Conservation (phyloP, 2,888 invertebrate genomes). For the Bombylius major region DNA sequence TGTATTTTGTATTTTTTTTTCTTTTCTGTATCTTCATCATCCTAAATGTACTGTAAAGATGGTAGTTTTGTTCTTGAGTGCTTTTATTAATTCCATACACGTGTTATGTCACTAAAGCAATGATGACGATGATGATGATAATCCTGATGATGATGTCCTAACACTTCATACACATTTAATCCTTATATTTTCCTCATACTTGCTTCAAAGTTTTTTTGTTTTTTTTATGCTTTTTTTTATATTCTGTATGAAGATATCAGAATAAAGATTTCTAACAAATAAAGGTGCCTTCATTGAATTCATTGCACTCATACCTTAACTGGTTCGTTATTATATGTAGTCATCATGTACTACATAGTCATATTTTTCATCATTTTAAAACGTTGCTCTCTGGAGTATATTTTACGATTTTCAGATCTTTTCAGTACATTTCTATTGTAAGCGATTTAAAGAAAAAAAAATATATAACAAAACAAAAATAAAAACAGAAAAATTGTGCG, state of each 20-base stretch:
- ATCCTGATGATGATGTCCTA: neutral
- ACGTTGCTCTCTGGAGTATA: slow-evolving; percentile 9
- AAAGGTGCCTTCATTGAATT: neutral
- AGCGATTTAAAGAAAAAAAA: no score
- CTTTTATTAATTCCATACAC: slow-evolving; percentile 13
- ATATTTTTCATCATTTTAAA: slow-evolving; percentile 1
- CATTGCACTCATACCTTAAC: neutral
- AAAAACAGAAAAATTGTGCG: neutral
- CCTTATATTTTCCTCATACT: neutral
- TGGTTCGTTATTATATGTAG: neutral
- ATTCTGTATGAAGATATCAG: neutral
- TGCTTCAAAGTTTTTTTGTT: no score
- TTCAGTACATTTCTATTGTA: slow-evolving; percentile 11
- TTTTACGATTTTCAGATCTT: slow-evolving; percentile 9
- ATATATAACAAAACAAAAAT: neutral
- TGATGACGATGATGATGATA: neutral
- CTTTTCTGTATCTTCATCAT: no score
- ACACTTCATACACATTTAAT: neutral
- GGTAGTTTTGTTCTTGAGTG: slow-evolving; percentile 13
- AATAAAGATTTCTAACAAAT: neutral
- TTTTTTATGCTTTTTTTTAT: no score
- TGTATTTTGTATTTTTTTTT: no score
- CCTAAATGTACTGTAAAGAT: neutral
- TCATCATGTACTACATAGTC: no score
- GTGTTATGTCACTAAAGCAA: slow-evolving; percentile 4